Evolutionary conservation across 2,113 vertebrate species (phyloP).

Genomic region (Aythya baeri): DNA sequence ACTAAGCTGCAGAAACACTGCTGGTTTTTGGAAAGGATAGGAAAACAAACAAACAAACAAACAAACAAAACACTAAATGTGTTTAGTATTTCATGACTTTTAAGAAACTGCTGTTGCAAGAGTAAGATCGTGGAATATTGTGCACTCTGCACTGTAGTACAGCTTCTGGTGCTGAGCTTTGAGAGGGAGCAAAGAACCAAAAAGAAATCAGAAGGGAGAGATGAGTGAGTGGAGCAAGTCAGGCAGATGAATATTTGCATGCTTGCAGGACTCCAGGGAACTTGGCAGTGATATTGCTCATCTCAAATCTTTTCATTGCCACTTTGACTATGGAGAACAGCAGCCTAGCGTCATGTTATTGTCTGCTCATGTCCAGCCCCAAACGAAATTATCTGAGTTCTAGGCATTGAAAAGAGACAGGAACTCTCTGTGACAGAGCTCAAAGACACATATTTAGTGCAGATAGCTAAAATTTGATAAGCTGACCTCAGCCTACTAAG

Average conservation of each 20-base stretch:
- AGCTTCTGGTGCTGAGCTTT: neutral
- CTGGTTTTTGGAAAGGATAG: neutral
- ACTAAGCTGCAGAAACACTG: neutral
- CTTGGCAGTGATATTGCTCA: neutral
- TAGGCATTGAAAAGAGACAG: neutral
- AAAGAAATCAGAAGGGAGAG: neutral
- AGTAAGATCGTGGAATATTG: neutral
- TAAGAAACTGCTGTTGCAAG: neutral
- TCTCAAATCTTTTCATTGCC: neutral
- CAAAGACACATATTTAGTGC: neutral
- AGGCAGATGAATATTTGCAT: neutral
- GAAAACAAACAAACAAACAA: too few species aligned
- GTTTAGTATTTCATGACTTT: neutral
- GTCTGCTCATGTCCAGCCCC: neutral
- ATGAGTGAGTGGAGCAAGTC: fast-evolving
- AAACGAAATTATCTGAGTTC: neutral
- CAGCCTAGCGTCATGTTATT: neutral
- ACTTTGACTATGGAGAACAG: neutral
- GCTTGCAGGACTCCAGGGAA: neutral
- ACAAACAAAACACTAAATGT: neutral
- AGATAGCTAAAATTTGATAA: neutral
- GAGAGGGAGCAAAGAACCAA: neutral
- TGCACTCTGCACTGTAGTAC: neutral
- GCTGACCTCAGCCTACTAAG: neutral
- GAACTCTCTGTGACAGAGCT: neutral